A percentile compares a stretch with the other conserved stretches of the same genome.
Evolutionary conservation across 2,888 invertebrate genomes (phyloP).

Genomic region (Nemapogon koenigi): DNA sequence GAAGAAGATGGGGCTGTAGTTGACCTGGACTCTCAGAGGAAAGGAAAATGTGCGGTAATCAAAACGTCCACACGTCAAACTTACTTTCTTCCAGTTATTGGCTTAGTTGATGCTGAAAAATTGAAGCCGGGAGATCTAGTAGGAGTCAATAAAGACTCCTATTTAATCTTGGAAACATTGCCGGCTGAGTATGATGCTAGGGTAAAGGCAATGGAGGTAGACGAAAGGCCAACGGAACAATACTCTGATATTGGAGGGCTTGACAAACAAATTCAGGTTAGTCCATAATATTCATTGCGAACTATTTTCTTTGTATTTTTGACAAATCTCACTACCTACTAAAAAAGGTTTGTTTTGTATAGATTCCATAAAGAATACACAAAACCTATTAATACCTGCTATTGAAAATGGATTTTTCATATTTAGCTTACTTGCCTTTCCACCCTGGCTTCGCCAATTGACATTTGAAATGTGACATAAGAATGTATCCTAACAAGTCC

Average conservation of each 20-base stretch:
- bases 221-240: slow-evolving; percentile 98
- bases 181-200: slow-evolving; percentile 97
- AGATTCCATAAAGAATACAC: too few relatives aligned
- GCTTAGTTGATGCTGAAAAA: slow-evolving; percentile 96
- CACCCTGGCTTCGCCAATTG: too few relatives aligned
- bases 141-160: slow-evolving; percentile 96
- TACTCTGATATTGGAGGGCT: slow-evolving; percentile 99
- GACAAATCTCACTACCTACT: too few relatives aligned
- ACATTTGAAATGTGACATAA: too few relatives aligned
- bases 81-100: slow-evolving; percentile 98
- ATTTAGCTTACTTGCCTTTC: not conserved
- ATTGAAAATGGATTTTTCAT: too few relatives aligned
- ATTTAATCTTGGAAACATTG: slow-evolving; percentile 95
- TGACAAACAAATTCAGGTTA: slow-evolving; percentile 93
- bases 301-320: not conserved
- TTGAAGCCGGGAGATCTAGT: slow-evolving; percentile 96
- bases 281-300: slow-evolving; percentile 15
- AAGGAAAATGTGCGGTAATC: slow-evolving; percentile 99
- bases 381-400: too few relatives aligned
- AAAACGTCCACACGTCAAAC: slow-evolving; percentile 99
- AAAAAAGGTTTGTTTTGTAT: too few relatives aligned
- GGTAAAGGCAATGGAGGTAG: slow-evolving; percentile 99
- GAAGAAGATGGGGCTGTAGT: slow-evolving; percentile 99
- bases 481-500: too few relatives aligned
- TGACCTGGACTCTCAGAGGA: slow-evolving; percentile 96